These are phyloP conservation scores for Smutsia gigantea DNA, from an alignment of 2,797 vertebrate species.

Conservation along the genomic window DNA sequence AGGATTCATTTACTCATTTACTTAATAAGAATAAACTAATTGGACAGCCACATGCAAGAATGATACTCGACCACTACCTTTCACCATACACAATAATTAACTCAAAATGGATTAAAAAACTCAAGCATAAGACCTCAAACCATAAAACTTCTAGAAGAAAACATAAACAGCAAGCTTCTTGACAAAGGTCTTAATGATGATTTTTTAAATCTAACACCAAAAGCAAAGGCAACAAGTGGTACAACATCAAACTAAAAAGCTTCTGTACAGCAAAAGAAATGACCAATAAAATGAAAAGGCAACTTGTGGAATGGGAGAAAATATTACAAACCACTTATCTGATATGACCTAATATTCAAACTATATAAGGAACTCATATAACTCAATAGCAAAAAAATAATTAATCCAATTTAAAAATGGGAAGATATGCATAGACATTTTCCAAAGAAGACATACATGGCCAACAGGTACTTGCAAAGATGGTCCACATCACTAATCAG, in stretches of 20 bases:
- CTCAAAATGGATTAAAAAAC: neutral
- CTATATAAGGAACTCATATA: neutral
- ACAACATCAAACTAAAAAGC: neutral
- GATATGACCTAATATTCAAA: neutral
- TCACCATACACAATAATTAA: neutral
- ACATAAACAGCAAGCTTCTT: neutral
- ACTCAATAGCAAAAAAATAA: neutral
- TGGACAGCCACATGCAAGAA: neutral
- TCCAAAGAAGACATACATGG: neutral
- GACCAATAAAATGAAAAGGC: neutral
- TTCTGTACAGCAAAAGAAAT: neutral
- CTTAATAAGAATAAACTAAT: neutral
- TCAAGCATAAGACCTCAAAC: neutral
- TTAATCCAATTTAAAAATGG: neutral
- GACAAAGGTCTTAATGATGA: neutral
- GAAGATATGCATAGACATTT: neutral
- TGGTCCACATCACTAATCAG: too few species aligned
- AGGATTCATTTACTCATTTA: neutral
- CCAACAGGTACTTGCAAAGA: neutral
- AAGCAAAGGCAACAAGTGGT: neutral
- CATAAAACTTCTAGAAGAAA: neutral
- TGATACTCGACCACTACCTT: neutral
- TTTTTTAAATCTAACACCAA: neutral
- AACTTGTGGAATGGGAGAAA: neutral
- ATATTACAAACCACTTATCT: neutral